A percentile compares a stretch with the other conserved stretches of the same genome.
phyloP scores from a whole-genome alignment of 2,888 invertebrate species.

The Troides aeacus region DNA sequence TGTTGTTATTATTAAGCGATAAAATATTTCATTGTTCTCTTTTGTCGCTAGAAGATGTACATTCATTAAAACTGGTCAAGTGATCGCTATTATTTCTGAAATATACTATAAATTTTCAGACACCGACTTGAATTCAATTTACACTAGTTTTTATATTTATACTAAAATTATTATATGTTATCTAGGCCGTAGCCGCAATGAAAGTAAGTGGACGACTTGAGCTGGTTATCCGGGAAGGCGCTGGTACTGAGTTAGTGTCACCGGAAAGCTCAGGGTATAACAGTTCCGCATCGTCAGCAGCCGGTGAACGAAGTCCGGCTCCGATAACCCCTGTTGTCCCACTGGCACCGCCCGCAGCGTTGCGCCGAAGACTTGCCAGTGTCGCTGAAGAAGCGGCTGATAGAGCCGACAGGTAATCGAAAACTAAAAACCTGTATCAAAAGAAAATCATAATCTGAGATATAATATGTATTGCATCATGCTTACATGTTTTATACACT shows the following conservation, averaged over 20 bases:
- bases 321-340: conserved; percentile 60
- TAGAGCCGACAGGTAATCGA: conserved; percentile 75
- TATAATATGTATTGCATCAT: too few species aligned
- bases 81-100: too few species aligned
- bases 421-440: neutral
- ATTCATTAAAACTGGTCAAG: too few species aligned
- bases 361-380: conserved; percentile 84
- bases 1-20: too few species aligned
- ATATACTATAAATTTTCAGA: too few species aligned
- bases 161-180: neutral
- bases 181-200: conserved; percentile 88
- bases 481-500: too few species aligned
- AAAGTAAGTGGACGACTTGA: conserved; percentile 88
- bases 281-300: conserved; percentile 90
- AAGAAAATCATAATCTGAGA: too few species aligned
- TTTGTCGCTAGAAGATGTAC: too few species aligned
- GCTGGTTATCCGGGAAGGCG: conserved; percentile 87
- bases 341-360: conserved; percentile 80
- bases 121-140: too few species aligned
- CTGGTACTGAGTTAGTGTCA: conserved; percentile 88
- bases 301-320: conserved; percentile 84
- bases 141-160: too few species aligned
- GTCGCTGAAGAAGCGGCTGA: conserved; percentile 86
- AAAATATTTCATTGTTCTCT: too few species aligned
- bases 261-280: conserved; percentile 92